Percentiles rank a stretch among this genome's conserved stretches.
phyloP scores from a whole-genome alignment of 2,797 vertebrate genomes.

The Centroberyx gerrardi region DNA sequence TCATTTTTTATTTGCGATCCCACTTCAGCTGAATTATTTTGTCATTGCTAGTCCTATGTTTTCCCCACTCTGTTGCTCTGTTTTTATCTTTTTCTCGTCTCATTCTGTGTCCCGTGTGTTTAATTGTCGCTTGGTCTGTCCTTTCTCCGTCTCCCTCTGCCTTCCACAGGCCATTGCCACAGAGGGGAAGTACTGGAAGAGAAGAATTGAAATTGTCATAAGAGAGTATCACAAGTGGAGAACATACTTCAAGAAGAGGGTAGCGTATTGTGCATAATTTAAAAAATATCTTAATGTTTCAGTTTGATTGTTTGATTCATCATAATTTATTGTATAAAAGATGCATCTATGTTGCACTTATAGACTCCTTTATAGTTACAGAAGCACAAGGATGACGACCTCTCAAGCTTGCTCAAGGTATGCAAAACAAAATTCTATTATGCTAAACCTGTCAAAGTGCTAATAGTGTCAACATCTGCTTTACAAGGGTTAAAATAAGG shows the following conservation, averaged over 20 bases:
- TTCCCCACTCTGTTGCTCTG: not conserved
- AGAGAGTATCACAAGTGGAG: conserved; percentile 99
- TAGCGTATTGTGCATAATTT: conserved; percentile 60
- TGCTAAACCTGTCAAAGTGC: conserved; percentile 6
- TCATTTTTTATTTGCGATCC: conserved; percentile 10
- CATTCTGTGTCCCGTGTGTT: conserved; percentile 27
- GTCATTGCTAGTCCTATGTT: not conserved
- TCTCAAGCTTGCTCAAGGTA: conserved; percentile 97
- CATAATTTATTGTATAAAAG: not conserved
- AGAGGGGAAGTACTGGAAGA: conserved; percentile 96
- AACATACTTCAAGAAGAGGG: conserved; percentile 99
- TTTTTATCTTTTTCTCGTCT: conserved; percentile 4
- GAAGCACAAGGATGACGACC: conserved; percentile 98
- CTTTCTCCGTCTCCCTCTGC: conserved; percentile 9
- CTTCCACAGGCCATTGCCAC: conserved; percentile 88
- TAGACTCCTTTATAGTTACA: conserved; percentile 88
- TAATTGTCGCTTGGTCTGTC: conserved; percentile 3
- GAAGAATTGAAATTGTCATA: conserved; percentile 96
- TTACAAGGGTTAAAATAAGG: conserved; percentile 19
- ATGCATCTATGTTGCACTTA: not conserved
- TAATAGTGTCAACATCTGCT: conserved; percentile 18
- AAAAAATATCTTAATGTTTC: not conserved
- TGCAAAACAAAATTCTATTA: conserved; percentile 44
- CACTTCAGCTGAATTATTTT: not conserved
- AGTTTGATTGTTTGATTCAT: conserved; percentile 12